A percentile compares a stretch with the other conserved stretches of the same genome.
These are phyloP conservation scores for Tragopan temminckii DNA, from an alignment of 2,797 vertebrate genomes.

Conservation along the genomic window DNA sequence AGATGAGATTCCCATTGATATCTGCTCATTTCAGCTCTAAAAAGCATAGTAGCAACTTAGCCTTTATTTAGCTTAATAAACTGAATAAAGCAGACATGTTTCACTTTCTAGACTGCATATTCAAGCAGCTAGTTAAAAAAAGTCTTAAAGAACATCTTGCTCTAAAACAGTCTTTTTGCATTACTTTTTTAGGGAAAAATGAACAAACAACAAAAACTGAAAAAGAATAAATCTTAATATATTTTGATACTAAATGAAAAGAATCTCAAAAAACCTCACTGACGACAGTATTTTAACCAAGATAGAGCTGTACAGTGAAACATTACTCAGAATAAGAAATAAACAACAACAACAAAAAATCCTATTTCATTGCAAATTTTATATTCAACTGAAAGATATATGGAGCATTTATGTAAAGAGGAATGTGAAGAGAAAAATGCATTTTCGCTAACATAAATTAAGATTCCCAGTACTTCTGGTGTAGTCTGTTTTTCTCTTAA, in stretches of 20 bases:
- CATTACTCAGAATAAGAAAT: not conserved
- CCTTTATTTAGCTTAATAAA: not conserved
- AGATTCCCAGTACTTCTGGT: not conserved
- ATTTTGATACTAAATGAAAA: not conserved
- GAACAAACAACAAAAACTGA: not conserved
- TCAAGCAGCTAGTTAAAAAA: not conserved
- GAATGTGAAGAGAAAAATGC: not conserved
- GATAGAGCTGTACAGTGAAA: not conserved
- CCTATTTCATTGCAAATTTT: not conserved
- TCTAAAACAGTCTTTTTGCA: not conserved
- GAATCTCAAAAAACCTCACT: accelerated
- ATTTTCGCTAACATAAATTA: not conserved
- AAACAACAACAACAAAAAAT: accelerated
- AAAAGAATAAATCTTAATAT: no score
- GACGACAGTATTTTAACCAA: not conserved
- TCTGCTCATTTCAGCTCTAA: not conserved
- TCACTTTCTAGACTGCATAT: conserved; percentile 14
- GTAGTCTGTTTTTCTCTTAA: not conserved
- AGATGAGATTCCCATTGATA: not conserved
- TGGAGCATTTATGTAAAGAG: not conserved
- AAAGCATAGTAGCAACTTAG: not conserved
- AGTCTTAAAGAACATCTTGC: not conserved
- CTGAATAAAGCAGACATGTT: not conserved
- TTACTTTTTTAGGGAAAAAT: not conserved
- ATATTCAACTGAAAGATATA: not conserved